Percentiles rank a stretch among this genome's conserved stretches.
Evolutionary conservation across 2,113 vertebrate genomes (phyloP).

Genomic region (Trematomus loennbergii): DNA sequence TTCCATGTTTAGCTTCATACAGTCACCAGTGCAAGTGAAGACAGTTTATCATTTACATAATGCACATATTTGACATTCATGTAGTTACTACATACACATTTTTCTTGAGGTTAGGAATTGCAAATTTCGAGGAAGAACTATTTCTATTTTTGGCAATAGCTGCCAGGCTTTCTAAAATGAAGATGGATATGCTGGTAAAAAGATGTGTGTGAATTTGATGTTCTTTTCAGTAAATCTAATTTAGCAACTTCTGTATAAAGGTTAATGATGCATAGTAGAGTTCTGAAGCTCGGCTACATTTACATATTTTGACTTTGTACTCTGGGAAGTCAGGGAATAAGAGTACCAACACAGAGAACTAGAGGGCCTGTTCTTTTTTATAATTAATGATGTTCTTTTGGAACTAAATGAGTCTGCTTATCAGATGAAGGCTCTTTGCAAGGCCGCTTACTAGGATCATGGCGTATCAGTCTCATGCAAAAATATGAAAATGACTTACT

Average conservation of each 20-base stretch:
- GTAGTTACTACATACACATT: neutral
- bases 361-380: slow-evolving; percentile 24
- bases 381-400: slow-evolving; percentile 56
- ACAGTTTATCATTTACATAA: slow-evolving; percentile 7
- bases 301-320: slow-evolving; percentile 19
- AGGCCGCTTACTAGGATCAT: slow-evolving; percentile 50
- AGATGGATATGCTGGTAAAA: neutral
- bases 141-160: neutral
- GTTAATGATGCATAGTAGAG: slow-evolving; percentile 41
- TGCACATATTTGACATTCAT: neutral
- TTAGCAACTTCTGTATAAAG: slow-evolving; percentile 18
- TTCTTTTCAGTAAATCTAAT: slow-evolving; percentile 34
- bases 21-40: slow-evolving; percentile 3
- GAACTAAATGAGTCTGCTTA: slow-evolving; percentile 57
- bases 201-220: too few relatives aligned
- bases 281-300: slow-evolving; percentile 13
- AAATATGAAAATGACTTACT: slow-evolving; percentile 18
- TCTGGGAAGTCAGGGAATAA: slow-evolving; percentile 31
- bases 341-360: slow-evolving; percentile 38
- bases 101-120: neutral
- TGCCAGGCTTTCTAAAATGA: neutral
- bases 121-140: neutral
- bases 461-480: slow-evolving; percentile 20
- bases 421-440: slow-evolving; percentile 48
- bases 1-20: slow-evolving; percentile 5